Conservation (phyloP, 2,888 invertebrate genomes). For the Ametastegia equiseti region DNA sequence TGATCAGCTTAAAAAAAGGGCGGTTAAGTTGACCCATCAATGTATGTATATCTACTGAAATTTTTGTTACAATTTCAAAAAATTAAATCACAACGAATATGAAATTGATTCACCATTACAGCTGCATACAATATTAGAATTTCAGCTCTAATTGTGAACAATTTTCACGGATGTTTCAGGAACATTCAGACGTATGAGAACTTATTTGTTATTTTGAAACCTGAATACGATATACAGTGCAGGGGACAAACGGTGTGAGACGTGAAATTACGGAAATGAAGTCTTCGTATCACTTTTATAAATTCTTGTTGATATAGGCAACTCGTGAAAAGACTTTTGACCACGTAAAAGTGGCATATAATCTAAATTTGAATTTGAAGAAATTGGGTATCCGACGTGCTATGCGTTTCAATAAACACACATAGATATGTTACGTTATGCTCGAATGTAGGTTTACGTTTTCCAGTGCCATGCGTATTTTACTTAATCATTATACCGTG, state of each 20-base stretch:
- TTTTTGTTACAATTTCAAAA: neutral
- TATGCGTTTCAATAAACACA: neutral
- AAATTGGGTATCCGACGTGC: neutral
- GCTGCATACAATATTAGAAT: neutral
- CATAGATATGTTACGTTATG: neutral
- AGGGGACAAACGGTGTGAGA: neutral
- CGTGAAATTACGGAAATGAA: neutral
- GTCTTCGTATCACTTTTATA: neutral
- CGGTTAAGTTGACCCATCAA: neutral
- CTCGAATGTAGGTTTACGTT: neutral
- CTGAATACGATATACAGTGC: neutral
- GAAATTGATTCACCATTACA: neutral
- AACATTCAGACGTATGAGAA: neutral
- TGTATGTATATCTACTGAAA: neutral
- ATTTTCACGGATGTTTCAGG: neutral
- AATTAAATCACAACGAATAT: neutral
- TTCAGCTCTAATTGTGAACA: neutral
- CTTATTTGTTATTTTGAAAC: neutral
- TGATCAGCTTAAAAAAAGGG: neutral
- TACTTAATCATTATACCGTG: neutral
- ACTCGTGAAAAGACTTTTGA: neutral
- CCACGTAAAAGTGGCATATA: constrained; percentile 4
- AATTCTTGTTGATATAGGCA: neutral
- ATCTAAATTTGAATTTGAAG: constrained; percentile 15
- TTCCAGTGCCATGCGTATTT: neutral